These are phyloP conservation scores for Leptopilina clavipes DNA, from an alignment of 1,140 invertebrate genomes.

Conservation along the genomic window DNA sequence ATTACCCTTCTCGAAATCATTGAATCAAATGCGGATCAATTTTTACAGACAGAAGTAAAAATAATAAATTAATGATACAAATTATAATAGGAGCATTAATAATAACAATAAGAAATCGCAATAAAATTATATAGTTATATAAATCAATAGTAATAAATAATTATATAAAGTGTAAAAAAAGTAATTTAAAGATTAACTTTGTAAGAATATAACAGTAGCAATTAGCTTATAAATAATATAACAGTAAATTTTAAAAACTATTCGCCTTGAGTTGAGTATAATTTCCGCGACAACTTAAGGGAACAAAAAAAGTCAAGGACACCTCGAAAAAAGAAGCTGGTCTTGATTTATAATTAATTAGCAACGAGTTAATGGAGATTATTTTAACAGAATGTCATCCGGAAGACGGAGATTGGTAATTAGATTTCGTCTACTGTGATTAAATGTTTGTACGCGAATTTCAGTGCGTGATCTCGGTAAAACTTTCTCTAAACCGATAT, in stretches of 20 bases:
- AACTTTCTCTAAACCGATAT: slow-evolving; percentile 38
- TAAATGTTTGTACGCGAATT: neutral
- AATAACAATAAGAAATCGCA: no score
- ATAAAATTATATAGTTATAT: no score
- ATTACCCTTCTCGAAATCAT: neutral
- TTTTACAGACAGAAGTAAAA: neutral
- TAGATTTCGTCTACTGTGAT: neutral
- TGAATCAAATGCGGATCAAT: neutral
- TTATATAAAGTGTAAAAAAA: no score
- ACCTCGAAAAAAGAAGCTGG: neutral
- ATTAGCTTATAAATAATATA: neutral
- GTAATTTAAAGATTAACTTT: no score
- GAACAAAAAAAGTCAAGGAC: neutral
- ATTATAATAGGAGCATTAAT: no score
- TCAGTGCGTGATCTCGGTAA: neutral
- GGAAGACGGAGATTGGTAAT: slow-evolving; percentile 42
- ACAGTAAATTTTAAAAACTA: slow-evolving; percentile 16
- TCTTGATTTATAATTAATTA: neutral
- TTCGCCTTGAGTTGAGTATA: neutral
- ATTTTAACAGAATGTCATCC: slow-evolving; percentile 4
- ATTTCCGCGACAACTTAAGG: neutral
- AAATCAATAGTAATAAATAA: no score
- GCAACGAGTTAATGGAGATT: neutral
- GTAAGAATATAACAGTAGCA: neutral
- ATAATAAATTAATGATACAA: neutral